A percentile compares a stretch with the other conserved stretches of the same genome.
These are phyloP conservation scores for Lithobates pipiens DNA, from an alignment of 2,797 vertebrate genomes.

Conservation along the genomic window DNA sequence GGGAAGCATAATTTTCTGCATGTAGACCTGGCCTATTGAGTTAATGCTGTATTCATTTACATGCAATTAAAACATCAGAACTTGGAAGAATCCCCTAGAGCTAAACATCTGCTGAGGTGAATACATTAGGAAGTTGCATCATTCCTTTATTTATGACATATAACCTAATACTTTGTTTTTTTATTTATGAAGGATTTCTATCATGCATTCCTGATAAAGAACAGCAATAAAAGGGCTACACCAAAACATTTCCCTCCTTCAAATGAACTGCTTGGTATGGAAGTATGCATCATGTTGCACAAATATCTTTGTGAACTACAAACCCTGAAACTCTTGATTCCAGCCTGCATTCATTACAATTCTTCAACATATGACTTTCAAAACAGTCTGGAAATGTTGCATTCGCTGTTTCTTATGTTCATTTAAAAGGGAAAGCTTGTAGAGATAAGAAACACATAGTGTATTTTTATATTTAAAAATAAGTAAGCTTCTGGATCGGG, in stretches of 20 bases:
- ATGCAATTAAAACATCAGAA: not conserved
- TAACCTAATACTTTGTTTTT: constrained; percentile 10
- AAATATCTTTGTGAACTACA: constrained; percentile 1
- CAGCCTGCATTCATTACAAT: constrained; percentile 18
- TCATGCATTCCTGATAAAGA: constrained; percentile 17
- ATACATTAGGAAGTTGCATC: constrained; percentile 11
- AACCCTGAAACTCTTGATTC: not conserved
- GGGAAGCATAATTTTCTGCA: too few species aligned
- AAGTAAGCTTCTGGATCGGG: too few species aligned
- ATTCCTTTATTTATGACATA: constrained; percentile 8
- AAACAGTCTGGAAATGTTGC: too few species aligned
- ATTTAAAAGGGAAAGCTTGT: too few species aligned
- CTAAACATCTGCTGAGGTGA: not conserved
- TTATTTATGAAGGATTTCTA: constrained; percentile 20
- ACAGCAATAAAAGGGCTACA: not conserved
- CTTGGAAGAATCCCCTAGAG: not conserved
- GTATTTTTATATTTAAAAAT: too few species aligned
- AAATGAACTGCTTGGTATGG: constrained; percentile 57
- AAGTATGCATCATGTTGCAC: constrained; percentile 22
- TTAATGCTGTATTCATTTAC: not conserved
- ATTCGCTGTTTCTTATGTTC: too few species aligned
- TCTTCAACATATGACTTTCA: not conserved
- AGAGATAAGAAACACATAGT: too few species aligned
- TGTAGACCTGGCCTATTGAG: too few species aligned
- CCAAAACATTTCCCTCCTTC: constrained; percentile 16